These are phyloP conservation scores for Rattus rattus DNA, from an alignment of 2,113 vertebrate species.

Conservation along the genomic window DNA sequence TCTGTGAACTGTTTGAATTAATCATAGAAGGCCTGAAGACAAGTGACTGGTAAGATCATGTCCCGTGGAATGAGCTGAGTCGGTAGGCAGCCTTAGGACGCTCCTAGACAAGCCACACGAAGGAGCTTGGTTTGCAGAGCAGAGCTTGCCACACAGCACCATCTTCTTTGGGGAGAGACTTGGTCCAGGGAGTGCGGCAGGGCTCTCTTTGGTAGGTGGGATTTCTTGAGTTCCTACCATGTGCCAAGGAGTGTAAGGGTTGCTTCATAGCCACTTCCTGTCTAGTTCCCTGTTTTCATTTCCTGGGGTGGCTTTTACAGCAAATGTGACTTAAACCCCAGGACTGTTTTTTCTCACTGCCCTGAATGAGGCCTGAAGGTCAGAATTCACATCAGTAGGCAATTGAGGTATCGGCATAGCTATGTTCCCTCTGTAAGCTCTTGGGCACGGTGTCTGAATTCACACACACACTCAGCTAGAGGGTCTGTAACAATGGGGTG, in stretches of 20 bases:
- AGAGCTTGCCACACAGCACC: background rate
- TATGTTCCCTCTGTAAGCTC: background rate
- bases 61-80: background rate
- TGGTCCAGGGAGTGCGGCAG: background rate
- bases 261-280: background rate
- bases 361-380: background rate
- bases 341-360: background rate
- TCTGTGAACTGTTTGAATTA: background rate
- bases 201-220: background rate
- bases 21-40: background rate
- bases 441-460: background rate
- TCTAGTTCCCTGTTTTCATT: background rate
- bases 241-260: background rate
- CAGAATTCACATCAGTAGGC: background rate
- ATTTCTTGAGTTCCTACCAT: background rate
- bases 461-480: background rate
- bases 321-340: background rate
- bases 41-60: background rate
- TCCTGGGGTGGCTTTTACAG: background rate
- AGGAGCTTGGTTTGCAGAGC: background rate
- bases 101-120: background rate
- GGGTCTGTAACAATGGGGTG: background rate
- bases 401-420: background rate
- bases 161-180: background rate
- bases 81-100: background rate